These are phyloP conservation scores for Malachius bipustulatus DNA, from an alignment of 2,888 invertebrate genomes.

Conservation along the genomic window DNA sequence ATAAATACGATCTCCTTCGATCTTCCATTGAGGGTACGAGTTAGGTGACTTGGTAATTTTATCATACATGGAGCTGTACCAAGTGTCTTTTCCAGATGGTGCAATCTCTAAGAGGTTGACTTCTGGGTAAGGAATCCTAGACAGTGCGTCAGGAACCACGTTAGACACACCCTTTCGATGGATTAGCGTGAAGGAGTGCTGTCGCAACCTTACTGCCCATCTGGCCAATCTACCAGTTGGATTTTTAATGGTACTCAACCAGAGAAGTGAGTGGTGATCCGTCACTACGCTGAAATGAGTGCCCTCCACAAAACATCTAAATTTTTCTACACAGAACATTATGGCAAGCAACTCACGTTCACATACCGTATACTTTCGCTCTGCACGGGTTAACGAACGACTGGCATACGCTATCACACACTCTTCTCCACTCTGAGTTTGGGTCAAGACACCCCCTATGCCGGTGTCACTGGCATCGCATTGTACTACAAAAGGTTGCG, in stretches of 20 bases:
- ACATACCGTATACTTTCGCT: constrained; percentile 20
- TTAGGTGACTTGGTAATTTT: constrained; percentile 8
- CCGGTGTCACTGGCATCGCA: constrained; percentile 18
- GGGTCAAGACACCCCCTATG: constrained; percentile 19
- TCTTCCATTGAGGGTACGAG: constrained; percentile 12
- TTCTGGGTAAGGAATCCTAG: constrained; percentile 7
- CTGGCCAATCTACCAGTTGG: constrained; percentile 17
- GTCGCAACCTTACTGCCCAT: constrained; percentile 19
- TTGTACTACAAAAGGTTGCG: neutral
- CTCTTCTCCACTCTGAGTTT: constrained; percentile 18
- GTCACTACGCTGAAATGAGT: constrained; percentile 16
- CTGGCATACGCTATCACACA: constrained; percentile 22
- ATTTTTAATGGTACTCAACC: constrained; percentile 13
- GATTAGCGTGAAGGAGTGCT: constrained; percentile 17
- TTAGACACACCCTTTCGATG: constrained; percentile 14
- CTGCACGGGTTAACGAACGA: constrained; percentile 18
- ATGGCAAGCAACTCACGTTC: constrained; percentile 8
- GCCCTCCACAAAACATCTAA: constrained; percentile 16
- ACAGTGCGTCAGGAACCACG: constrained; percentile 13
- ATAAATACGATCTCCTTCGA: constrained; percentile 12
- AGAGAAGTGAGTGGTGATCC: constrained; percentile 13
- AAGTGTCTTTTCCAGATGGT: too few species aligned
- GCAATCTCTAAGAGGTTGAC: too few species aligned
- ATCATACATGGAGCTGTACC: constrained; percentile 10
- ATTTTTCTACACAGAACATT: constrained; percentile 10